These are phyloP conservation scores for Potorous gilbertii DNA, from an alignment of 2,797 vertebrate species.

Conservation along the genomic window DNA sequence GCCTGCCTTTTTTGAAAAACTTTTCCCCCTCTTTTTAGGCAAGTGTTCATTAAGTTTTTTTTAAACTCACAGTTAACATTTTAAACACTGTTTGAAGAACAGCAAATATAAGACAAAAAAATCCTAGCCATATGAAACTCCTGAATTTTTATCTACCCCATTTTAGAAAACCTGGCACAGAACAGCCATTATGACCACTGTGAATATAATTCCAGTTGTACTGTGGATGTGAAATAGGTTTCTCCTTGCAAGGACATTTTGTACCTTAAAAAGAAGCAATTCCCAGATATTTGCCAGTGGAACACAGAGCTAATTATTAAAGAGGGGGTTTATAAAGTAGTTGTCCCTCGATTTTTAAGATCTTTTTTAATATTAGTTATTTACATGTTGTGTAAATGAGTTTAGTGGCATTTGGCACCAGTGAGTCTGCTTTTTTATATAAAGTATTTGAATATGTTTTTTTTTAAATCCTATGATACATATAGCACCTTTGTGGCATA, in stretches of 20 bases:
- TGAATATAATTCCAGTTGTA: constrained; percentile 66
- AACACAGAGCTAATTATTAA: neutral
- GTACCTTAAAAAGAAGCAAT: constrained; percentile 41
- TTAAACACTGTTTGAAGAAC: constrained; percentile 59
- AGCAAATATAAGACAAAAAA: constrained; percentile 64
- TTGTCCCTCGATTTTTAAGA: neutral
- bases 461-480: neutral
- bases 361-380: neutral
- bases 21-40: constrained; percentile 63
- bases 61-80: constrained; percentile 71
- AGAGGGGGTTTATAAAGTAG: neutral
- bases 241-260: neutral
- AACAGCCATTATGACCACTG: constrained; percentile 34
- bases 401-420: neutral
- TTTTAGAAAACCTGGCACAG: constrained; percentile 33
- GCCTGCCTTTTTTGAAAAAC: constrained; percentile 60
- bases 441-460: no score
- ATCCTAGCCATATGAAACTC: constrained; percentile 49
- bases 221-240: constrained; percentile 52
- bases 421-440: no score
- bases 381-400: neutral
- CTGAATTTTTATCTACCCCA: constrained; percentile 82
- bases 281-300: constrained; percentile 20
- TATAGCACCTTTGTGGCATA: neutral
- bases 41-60: constrained; percentile 53